Conservation (phyloP, 2,113 vertebrate species). For the Indicator indicator region DNA sequence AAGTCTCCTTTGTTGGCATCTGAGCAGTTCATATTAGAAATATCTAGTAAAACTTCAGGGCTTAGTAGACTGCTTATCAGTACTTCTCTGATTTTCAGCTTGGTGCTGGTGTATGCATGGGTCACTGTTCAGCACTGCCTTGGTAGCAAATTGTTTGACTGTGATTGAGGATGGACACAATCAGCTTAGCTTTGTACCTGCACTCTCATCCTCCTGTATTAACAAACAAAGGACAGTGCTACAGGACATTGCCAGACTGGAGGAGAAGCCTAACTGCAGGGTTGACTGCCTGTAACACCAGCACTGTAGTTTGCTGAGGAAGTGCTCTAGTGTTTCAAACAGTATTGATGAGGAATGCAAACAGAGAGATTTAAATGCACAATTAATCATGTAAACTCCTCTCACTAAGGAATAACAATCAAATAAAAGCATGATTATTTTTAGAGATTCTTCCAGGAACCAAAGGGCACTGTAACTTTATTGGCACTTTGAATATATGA, state of each 20-base stretch:
- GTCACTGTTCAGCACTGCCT: not conserved
- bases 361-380: slow-evolving; percentile 23
- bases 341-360: slow-evolving; percentile 54
- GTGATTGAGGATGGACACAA: not conserved
- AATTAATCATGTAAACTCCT: not conserved
- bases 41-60: not conserved
- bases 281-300: rapidly evolving
- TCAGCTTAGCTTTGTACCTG: not conserved
- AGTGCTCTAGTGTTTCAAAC: not conserved
- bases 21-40: not conserved
- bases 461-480: not conserved
- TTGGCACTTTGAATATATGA: not conserved
- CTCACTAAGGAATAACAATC: not conserved
- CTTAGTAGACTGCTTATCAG: not conserved
- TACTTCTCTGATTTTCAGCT: not conserved
- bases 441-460: slow-evolving; percentile 2
- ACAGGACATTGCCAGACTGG: not conserved
- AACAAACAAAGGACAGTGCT: not conserved
- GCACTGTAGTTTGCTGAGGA: not conserved
- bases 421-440: slow-evolving; percentile 17
- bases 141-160: not conserved
- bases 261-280: not conserved
- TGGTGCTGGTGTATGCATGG: not conserved
- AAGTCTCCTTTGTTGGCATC: not conserved
- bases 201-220: not conserved